Evolutionary conservation across 2,797 vertebrate genomes (phyloP).

Genomic region (Chelon auratus): DNA sequence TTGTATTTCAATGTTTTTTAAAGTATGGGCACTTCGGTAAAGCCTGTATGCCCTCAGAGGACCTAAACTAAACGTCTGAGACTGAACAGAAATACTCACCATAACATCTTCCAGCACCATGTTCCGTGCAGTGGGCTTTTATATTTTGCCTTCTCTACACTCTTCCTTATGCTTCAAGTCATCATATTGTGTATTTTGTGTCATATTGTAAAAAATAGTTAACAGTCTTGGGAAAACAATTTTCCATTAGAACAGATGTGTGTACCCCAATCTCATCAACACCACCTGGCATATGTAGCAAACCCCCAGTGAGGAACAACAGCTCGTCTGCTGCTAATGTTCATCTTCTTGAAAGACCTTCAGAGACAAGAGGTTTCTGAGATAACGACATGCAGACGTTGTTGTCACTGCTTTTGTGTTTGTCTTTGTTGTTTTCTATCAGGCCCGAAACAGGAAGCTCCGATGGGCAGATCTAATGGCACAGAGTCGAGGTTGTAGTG

Average conservation of each 20-base stretch:
- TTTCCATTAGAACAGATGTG: slow-evolving; percentile 37
- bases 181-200: slow-evolving; percentile 6
- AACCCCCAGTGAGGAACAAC: slow-evolving; percentile 26
- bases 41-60: too few relatives aligned
- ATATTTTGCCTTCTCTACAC: background rate
- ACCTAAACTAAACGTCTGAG: too few relatives aligned
- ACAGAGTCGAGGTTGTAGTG: background rate
- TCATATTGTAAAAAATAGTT: slow-evolving; percentile 10
- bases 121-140: background rate
- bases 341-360: slow-evolving; percentile 2
- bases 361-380: slow-evolving; percentile 11
- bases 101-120: background rate
- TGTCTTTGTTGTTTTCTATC: slow-evolving; percentile 21
- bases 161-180: background rate
- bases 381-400: slow-evolving; percentile 38
- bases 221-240: slow-evolving; percentile 20
- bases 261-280: slow-evolving; percentile 32
- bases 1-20: background rate
- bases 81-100: too few relatives aligned
- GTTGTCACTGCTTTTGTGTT: slow-evolving; percentile 12
- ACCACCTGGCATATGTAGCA: slow-evolving; percentile 1
- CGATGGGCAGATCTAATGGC: slow-evolving; percentile 8
- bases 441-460: background rate
- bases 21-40: background rate
- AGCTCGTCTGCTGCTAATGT: slow-evolving; percentile 27